Percentiles rank a stretch among this genome's conserved stretches.
Evolutionary conservation across 1,140 invertebrate species (phyloP).

Genomic region (Drosophila baimaii): DNA sequence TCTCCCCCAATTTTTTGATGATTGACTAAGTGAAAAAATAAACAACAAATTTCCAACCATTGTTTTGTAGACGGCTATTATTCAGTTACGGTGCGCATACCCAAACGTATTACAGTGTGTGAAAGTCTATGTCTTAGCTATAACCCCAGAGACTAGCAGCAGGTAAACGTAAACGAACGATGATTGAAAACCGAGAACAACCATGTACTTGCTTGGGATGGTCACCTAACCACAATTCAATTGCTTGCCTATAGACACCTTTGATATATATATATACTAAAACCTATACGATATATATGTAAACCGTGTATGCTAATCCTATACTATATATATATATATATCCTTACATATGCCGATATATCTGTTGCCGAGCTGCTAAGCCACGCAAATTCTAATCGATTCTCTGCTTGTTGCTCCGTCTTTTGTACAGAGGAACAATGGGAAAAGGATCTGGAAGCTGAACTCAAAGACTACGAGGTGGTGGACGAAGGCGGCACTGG

Average conservation of each 20-base stretch:
- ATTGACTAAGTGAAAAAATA: slow-evolving; percentile 49
- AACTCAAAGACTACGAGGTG: slow-evolving; percentile 96
- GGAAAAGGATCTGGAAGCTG: slow-evolving; percentile 96
- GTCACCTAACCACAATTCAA: slow-evolving; percentile 49
- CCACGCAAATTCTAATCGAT: slow-evolving; percentile 68
- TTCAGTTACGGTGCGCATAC: slow-evolving; percentile 79
- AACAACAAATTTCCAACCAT: slow-evolving; percentile 54
- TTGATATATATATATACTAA: slow-evolving; percentile 42
- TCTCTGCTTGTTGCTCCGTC: slow-evolving; percentile 37
- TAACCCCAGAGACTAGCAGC: slow-evolving; percentile 56
- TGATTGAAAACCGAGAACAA: slow-evolving; percentile 36
- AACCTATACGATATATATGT: slow-evolving; percentile 53
- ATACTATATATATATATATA: slow-evolving; percentile 13
- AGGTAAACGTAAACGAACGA: slow-evolving; percentile 55
- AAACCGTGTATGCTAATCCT: slow-evolving; percentile 59
- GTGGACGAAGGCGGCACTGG: slow-evolving; percentile 86
- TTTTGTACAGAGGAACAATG: slow-evolving; percentile 92
- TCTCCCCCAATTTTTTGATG: not conserved
- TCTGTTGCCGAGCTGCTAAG: slow-evolving; percentile 42
- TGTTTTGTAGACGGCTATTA: slow-evolving; percentile 81
- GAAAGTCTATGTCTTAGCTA: slow-evolving; percentile 79
- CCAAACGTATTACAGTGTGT: slow-evolving; percentile 81
- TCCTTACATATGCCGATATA: slow-evolving; percentile 29
- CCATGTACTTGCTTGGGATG: slow-evolving; percentile 72
- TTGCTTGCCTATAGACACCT: slow-evolving; percentile 64